Evolutionary conservation across 2,797 vertebrate genomes (phyloP).

Genomic region (Echeneis naucrates): DNA sequence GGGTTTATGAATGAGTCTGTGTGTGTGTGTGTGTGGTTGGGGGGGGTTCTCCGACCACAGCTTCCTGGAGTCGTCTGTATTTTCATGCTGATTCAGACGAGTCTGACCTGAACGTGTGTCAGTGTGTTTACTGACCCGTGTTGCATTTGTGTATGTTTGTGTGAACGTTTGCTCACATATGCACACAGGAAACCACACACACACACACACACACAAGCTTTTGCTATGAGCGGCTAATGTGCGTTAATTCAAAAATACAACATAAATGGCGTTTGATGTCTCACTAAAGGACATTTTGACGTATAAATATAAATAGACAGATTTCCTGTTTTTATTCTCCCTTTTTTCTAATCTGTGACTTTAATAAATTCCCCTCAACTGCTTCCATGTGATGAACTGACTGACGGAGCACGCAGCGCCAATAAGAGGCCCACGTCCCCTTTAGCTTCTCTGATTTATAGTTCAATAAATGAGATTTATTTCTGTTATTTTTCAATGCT

Average conservation of each 20-base stretch:
- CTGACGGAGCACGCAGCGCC: too few species aligned
- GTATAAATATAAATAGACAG: rapidly evolving
- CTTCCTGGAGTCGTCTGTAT: conserved; percentile 15
- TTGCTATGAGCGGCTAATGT: background rate
- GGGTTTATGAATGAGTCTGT: conserved; percentile 20
- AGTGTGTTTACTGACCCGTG: conserved; percentile 11
- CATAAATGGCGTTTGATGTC: too few species aligned
- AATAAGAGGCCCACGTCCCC: too few species aligned
- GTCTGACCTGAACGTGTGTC: conserved; percentile 24
- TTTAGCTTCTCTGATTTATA: too few species aligned
- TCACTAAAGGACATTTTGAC: background rate
- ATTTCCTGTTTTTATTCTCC: too few species aligned
- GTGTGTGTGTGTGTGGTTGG: conserved; percentile 13
- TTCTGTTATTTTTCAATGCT: too few species aligned
- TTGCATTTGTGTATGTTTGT: background rate
- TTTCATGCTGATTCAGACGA: conserved; percentile 45
- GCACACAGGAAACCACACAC: background rate
- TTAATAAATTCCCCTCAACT: too few species aligned
- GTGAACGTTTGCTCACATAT: background rate
- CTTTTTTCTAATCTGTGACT: too few species aligned
- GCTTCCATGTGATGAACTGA: too few species aligned
- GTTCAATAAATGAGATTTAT: too few species aligned
- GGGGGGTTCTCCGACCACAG: conserved; percentile 12
- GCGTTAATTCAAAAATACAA: too few species aligned
- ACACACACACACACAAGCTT: too few species aligned